Percentiles rank a stretch among this genome's conserved stretches.
These are phyloP conservation scores for Littorina saxatilis DNA, from an alignment of 1,140 invertebrate genomes.

Conservation along the genomic window DNA sequence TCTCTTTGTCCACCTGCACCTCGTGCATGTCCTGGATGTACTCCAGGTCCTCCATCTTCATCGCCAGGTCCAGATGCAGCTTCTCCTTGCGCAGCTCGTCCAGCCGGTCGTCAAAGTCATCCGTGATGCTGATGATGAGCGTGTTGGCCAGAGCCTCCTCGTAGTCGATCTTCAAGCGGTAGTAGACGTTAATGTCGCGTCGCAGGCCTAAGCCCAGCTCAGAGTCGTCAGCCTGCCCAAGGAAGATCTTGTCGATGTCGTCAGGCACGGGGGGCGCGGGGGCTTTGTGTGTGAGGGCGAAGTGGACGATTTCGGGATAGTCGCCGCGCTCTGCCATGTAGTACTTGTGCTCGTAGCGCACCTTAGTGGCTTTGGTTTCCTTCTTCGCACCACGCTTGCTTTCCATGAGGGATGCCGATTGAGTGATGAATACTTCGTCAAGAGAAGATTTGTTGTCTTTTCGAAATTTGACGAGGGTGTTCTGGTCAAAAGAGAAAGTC, in stretches of 20 bases:
- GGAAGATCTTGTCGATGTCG: no score
- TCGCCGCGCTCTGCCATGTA: not conserved
- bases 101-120: slow-evolving; percentile 2
- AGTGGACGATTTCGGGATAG: not conserved
- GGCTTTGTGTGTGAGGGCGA: not conserved
- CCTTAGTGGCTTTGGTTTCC: not conserved
- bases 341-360: not conserved
- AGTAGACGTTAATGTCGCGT: not conserved
- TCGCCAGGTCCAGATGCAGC: not conserved
- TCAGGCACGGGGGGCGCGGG: no score
- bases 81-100: not conserved
- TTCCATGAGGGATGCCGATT: not conserved
- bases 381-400: not conserved
- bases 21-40: not conserved
- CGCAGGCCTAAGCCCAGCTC: not conserved
- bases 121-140: not conserved
- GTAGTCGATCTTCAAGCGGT: not conserved
- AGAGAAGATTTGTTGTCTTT: not conserved
- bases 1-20: not conserved
- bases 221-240: not conserved
- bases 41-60: slow-evolving; percentile 1
- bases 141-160: not conserved
- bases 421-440: not conserved
- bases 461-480: not conserved
- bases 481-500: not conserved